Evolutionary conservation across 1,140 invertebrate genomes (phyloP), one percentile per base, ranked within the genome.

Genomic region (Hylyphantes graminicola): DNA sequence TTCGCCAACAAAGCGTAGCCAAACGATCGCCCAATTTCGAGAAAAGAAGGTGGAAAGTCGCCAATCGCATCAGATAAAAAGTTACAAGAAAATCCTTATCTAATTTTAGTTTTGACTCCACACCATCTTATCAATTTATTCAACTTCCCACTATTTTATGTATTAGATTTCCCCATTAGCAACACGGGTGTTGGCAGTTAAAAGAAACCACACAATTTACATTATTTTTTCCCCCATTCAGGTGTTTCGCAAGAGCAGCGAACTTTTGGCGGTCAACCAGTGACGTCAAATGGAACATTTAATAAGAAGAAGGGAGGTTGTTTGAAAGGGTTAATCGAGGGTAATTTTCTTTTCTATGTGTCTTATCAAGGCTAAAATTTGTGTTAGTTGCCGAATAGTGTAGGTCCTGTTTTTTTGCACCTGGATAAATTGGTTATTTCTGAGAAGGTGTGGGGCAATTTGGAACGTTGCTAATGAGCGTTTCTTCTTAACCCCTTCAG

Each of bases 181-280:
- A 65, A 19, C 2, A 12, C 3, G 68, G 68, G 68, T 54, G 68
- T 70, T n/a, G 67, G 67, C 67, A 5, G 67, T 51, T 17, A 51
- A n/a, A 3, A 70, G 54, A 70, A 70, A 48, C 35, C 35, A 35
- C 68, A 17, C 35, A 70, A 70, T 70, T 70, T 70, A 10, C 68
- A 70, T 70, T 70, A n/a, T 9, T 10, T 70, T 70, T 70, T 11
- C 50, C 68, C 17, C 67, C 67, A n/a, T 15, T 53, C 68, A 17
- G 68, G 15, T 70, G 8, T 70, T 70, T 70, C 68, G 68, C 68
- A 70, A 70, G 68, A 70, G 68, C 68, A 70, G 12, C 68, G 54
- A 70, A 48, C 68, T 70, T 70, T 50, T 70, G 68, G 68, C 68
- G 68, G 68, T 70, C 68, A 70, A 70, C 68, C 68, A n/a, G 68